Conservation (phyloP, 2,113 vertebrate genomes). For the Otocyon megalotis region DNA sequence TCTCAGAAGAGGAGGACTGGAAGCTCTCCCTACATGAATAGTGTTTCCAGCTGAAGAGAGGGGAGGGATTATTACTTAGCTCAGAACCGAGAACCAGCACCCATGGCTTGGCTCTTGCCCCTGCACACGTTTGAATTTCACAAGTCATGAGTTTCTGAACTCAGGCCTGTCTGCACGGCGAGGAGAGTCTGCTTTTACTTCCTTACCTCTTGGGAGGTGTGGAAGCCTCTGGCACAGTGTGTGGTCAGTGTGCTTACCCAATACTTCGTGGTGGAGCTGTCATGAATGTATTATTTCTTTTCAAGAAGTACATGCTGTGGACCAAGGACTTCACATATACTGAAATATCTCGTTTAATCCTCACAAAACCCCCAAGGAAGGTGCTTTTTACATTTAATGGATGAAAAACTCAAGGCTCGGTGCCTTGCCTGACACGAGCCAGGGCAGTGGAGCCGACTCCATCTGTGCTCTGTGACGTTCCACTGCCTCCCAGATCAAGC, state of each 20-base stretch:
- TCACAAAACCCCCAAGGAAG: neutral
- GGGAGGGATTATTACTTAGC: neutral
- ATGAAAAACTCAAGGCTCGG: neutral
- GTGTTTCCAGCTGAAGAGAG: conserved; percentile 3
- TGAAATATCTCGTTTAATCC: conserved; percentile 20
- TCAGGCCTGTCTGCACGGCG: neutral
- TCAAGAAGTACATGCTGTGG: conserved; percentile 31
- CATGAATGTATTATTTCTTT: neutral
- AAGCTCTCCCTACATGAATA: neutral
- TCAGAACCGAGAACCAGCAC: neutral
- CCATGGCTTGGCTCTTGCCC: neutral
- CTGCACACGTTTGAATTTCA: neutral
- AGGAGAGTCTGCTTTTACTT: neutral
- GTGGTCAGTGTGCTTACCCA: neutral
- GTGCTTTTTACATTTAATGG: neutral
- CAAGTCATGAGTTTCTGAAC: neutral
- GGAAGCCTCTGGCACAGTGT: neutral
- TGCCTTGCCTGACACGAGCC: neutral
- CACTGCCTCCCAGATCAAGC: neutral
- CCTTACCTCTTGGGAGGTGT: neutral
- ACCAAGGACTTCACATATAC: neutral
- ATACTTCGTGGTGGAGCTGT: neutral
- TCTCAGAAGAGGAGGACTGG: neutral
- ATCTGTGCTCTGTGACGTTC: neutral
- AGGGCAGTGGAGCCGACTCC: neutral